Percentiles rank a stretch among this genome's conserved stretches.
These are phyloP conservation scores for Pocillopora verrucosa DNA, from an alignment of 64 coral and sea anemone genomes.

Conservation along the genomic window DNA sequence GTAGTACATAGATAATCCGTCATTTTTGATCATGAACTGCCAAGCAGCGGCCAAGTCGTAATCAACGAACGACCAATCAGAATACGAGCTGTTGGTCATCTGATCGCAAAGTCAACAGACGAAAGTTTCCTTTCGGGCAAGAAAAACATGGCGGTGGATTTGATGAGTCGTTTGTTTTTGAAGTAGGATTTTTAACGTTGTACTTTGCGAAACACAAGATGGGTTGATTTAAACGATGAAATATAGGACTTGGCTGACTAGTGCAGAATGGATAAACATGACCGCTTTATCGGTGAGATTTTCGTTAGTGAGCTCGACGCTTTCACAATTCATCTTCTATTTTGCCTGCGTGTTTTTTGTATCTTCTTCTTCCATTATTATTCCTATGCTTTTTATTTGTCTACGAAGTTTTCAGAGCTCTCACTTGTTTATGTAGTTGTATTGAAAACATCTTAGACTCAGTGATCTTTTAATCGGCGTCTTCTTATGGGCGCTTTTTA, in stretches of 20 bases:
- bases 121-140: constrained; percentile 4
- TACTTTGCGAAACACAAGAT: not conserved
- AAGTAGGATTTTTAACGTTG: constrained; percentile 28
- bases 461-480: constrained; percentile 20
- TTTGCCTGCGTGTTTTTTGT: not conserved
- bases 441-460: constrained; percentile 17
- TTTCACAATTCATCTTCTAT: not conserved
- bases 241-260: constrained; percentile 10
- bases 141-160: constrained; percentile 45
- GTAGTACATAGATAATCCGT: not conserved
- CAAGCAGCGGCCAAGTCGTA: constrained; percentile 3
- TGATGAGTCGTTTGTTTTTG: constrained; percentile 22
- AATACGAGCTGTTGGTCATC: constrained; percentile 4
- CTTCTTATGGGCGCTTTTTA: not conserved
- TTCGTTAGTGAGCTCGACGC: not conserved
- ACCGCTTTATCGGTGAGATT: constrained; percentile 48
- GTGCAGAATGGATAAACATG: constrained; percentile 54
- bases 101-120: constrained; percentile 43
- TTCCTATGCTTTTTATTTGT: constrained; percentile 44
- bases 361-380: not conserved
- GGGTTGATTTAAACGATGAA: constrained; percentile 46
- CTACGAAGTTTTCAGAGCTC: constrained; percentile 23
- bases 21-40: not conserved
- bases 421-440: constrained; percentile 24
- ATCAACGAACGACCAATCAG: constrained; percentile 3